phyloP scores from a whole-genome alignment of 2,113 vertebrate genomes.

The Copsychus sechellarum region DNA sequence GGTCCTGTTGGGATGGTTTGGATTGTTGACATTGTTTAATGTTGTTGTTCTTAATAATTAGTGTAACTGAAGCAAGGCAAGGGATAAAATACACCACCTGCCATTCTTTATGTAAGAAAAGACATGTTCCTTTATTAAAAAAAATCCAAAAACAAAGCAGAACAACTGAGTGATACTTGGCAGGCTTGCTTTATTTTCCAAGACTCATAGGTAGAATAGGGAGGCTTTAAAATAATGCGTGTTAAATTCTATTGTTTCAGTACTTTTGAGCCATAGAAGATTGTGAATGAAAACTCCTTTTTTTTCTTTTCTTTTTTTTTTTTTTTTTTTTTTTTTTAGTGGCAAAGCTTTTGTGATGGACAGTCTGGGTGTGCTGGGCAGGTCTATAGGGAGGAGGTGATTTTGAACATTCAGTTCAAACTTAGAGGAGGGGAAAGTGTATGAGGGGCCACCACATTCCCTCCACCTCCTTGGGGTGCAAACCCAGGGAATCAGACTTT shows the following conservation, averaged over 20 bases:
- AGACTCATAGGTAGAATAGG: not conserved
- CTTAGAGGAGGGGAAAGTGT: not conserved
- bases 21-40: not conserved
- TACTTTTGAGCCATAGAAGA: not conserved
- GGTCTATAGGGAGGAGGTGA: not conserved
- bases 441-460: not conserved
- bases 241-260: not conserved
- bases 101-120: not conserved
- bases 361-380: not conserved
- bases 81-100: not conserved
- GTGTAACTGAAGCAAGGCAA: not conserved
- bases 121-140: not conserved
- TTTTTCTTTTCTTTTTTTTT: too few species aligned
- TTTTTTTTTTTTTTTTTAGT: not conserved
- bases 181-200: not conserved
- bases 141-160: not conserved
- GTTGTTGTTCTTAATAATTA: not conserved
- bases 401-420: not conserved
- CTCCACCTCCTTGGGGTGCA: not conserved
- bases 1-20: not conserved
- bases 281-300: not conserved
- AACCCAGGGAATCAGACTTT: not conserved
- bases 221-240: not conserved
- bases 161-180: not conserved
- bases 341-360: not conserved